Base-by-base conservation (phyloP, 2,113 vertebrate species). In the Anolis carolinensis region DNA sequence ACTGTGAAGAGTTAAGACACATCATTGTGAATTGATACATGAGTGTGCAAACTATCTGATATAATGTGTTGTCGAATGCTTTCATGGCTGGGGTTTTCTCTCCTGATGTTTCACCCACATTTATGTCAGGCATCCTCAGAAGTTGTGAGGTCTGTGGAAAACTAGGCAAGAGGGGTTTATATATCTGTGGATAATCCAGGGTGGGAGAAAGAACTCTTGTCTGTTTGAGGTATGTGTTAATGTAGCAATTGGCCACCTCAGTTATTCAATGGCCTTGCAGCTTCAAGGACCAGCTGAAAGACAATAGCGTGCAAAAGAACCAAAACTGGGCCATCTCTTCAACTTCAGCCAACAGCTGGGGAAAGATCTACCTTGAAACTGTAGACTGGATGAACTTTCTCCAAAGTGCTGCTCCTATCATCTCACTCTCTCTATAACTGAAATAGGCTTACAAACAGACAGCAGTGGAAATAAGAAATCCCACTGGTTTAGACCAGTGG, bases 1-100 rank as follows among this genome's bases (percentile, higher is more conserved):
- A 90, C 98, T 99, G 96, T 73, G 63, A 85, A 92, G 83, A 79
- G 87, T 90, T 90, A 39, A 94, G 34, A 88, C 85, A 84, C 52
- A 87, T 74, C 30, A 55, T 59, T 36, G 72, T 81, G 85, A 75
- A 36, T 25, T 48, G n/a, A 75, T 67, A 34, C 21, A 20, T 8
- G 68, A 34, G 55, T 23, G 20, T 23, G 55, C 7, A 39, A 25
- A 13, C 4, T 11, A 16, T 10, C 25, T 21, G 6, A 20, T 5
- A 68, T 18, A 27, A 2, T 44, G 39, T 2, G 39, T 44, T 44
- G 39, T 5, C 5, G 39, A 4, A 5, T 4, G 39, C 5, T 44
- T 44, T 44, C 39, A 2, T 2, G 39, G 39, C 39, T 44, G 39
- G 5, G 5, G 39, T 5, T 4, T 44, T 44, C 39, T 44, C 39